A percentile compares a stretch with the other conserved stretches of the same genome.
phyloP scores from a whole-genome alignment of 2,113 vertebrate species.

The Gallinago undulata region DNA sequence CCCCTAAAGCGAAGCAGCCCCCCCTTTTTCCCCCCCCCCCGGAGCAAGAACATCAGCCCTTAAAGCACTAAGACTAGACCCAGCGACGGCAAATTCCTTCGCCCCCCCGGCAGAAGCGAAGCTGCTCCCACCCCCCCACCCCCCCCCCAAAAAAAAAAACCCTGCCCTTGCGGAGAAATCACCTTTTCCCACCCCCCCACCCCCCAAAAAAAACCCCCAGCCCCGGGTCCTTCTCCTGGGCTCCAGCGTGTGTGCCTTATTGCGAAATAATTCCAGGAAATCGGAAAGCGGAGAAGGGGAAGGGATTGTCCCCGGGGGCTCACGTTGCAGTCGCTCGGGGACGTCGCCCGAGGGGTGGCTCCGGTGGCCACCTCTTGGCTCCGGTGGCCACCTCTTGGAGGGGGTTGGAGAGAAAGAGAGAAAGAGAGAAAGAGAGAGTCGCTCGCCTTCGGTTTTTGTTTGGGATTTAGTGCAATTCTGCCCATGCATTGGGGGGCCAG shows the following conservation, averaged over 20 bases:
- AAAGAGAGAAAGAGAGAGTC: background rate
- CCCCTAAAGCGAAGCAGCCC: background rate
- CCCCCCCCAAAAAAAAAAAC: no score
- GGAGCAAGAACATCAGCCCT: no score
- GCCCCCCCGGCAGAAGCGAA: background rate
- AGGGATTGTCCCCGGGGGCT: background rate
- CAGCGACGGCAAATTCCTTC: background rate
- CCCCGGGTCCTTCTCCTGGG: background rate
- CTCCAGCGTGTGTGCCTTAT: background rate
- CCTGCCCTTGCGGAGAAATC: background rate
- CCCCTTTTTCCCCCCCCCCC: no score
- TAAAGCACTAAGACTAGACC: background rate
- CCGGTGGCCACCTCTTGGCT: background rate
- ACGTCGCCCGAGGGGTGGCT: background rate
- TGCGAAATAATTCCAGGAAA: background rate
- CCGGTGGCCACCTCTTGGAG: background rate
- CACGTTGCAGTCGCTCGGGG: background rate
- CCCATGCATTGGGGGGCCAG: background rate
- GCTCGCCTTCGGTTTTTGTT: background rate
- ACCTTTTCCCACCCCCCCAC: background rate
- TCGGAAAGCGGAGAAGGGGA: background rate
- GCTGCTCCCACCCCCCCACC: background rate
- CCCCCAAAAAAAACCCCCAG: no score
- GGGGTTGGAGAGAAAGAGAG: no score
- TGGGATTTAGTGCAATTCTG: conserved; percentile 49